A percentile compares a stretch with the other conserved stretches of the same genome.
Evolutionary conservation across 1,140 invertebrate species (phyloP).

Genomic region (Drosophila varians): DNA sequence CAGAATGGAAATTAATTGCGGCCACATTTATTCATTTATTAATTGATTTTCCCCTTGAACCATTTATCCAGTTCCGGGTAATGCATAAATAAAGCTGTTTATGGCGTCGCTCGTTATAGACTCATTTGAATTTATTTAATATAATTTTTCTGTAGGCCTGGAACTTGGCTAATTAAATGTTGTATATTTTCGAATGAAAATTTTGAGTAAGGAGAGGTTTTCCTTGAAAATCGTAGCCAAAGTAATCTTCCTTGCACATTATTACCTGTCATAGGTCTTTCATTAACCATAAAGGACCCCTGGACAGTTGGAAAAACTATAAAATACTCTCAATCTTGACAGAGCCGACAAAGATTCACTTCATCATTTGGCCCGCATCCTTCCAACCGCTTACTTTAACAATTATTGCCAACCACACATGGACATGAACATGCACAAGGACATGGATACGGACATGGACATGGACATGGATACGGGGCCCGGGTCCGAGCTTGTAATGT

Average conservation of each 20-base stretch:
- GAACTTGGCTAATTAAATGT: no score
- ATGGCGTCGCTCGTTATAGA: slow-evolving; percentile 13
- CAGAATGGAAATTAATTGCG: slow-evolving; percentile 65
- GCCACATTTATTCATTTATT: slow-evolving; percentile 54
- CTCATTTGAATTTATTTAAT: slow-evolving; percentile 29
- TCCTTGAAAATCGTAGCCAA: no score
- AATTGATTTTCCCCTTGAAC: slow-evolving; percentile 22
- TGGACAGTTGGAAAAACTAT: slow-evolving; percentile 42
- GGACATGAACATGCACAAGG: slow-evolving; percentile 42
- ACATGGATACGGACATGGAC: slow-evolving; percentile 21
- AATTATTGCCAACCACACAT: slow-evolving; percentile 76
- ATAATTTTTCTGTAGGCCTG: slow-evolving; percentile 20
- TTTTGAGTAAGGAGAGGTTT: no score
- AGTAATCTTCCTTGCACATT: slow-evolving; percentile 15
- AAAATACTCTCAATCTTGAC: slow-evolving; percentile 42
- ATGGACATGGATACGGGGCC: slow-evolving; percentile 14
- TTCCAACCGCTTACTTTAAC: slow-evolving; percentile 65
- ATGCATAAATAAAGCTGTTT: slow-evolving; percentile 54
- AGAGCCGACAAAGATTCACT: slow-evolving; percentile 33
- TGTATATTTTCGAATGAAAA: no score
- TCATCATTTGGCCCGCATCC: slow-evolving; percentile 50
- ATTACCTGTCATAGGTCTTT: slow-evolving; percentile 29
- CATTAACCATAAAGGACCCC: slow-evolving; percentile 36
- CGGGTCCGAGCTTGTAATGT: slow-evolving; percentile 57
- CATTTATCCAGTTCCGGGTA: background rate